Evolutionary conservation across 2,113 vertebrate genomes (phyloP), one percentile per base, ranked within the genome.

Genomic region (Plectropomus leopardus): DNA sequence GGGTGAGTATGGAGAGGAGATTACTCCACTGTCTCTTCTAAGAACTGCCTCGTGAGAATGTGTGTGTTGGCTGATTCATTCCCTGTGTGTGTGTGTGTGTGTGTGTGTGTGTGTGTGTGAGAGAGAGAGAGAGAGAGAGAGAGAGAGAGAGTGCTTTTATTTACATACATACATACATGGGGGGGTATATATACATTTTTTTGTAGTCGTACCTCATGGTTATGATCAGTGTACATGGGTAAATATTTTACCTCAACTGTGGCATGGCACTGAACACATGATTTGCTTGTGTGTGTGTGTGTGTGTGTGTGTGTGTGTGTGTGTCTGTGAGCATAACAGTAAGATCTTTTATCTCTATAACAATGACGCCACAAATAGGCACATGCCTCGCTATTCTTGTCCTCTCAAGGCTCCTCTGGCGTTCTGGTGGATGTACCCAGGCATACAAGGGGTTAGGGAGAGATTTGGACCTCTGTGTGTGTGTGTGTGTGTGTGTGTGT

Each of bases 301-400:
- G 40, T 40, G 48, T 40, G 30, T 51, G 54, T 60, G 67, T 55
- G 30, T 15, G 51, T 10, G 7, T 19, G 32, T 54, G 26, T 60
- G 24, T 45, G 53, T 34, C 19, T 24, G 53, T 19, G 6, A 44
- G 55, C 8, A 10, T 42, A 66, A 73, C 67, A 71, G 57, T 76
- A 72, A 75, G 73, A 91, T 86, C 48, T 87, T 88, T 85, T 79
- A 86, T 90, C 73, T 76, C 51, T 26, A 21, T 61, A 87, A 91
- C 89, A 90, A 92, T 92, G 84, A 89, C 60, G 48, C 72, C 79
- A 87, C 86, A 91, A 91, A 93, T 92, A 92, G 87, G n/a, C 66
- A 76, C 88, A 86, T 86, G 75, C 86, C 87, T 72, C 69, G 72
- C 87, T 90, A 91, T 92, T 91, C 84, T 84, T 86, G 72, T 85